Base-by-base conservation (phyloP, 2,797 vertebrate species). In the Rhodeus uyekii region DNA sequence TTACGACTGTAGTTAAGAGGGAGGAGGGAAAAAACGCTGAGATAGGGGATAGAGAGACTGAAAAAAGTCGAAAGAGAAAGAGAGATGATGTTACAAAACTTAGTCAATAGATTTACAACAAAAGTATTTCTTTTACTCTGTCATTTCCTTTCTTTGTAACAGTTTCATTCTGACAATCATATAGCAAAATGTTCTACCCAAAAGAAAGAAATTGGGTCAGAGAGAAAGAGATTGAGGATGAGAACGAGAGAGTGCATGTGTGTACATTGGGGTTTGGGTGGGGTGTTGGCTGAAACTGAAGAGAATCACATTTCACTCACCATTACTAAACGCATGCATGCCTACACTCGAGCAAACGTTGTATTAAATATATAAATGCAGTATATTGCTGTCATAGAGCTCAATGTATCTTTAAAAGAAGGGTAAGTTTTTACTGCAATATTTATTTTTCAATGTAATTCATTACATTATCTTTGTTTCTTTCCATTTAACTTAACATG, bases 251-350 rank as follows among this genome's bases (percentile, higher is more conserved):
- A n/a, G 81, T 2, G 29, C 36, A 53, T 78, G 67, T 55, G 46
- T 46, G 73, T 13, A 61, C 69, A n/a, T 64, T 64, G 44, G 68
- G 82, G 76, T 84, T 80, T 85, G 53, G 81, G 29, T 82, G 64
- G 83, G 86, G 78, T 81, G 79, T 55, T 81, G 81, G 76, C 61
- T 63, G 74, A 83, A 83, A 84, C 76, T 74, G 55, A 77, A 86
- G 84, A 81, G 84, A 80, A 67, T 75, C 87, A 89, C 90, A 90
- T 90, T 90, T 88, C 87, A 76, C 88, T 89, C 24, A 53, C 58
- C 79, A 71, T 44, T 65, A 61, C 82, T 78, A 58, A 87, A 68
- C 16, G 83, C 93, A 92, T 93, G 93, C 92, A 93, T 89, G 91
- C 8, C 67, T 80, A 32, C 38, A 24, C 67, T 19, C n/a, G 92